phyloP scores from a whole-genome alignment of 1,140 invertebrate species.

The Brachionus manjavacas region DNA sequence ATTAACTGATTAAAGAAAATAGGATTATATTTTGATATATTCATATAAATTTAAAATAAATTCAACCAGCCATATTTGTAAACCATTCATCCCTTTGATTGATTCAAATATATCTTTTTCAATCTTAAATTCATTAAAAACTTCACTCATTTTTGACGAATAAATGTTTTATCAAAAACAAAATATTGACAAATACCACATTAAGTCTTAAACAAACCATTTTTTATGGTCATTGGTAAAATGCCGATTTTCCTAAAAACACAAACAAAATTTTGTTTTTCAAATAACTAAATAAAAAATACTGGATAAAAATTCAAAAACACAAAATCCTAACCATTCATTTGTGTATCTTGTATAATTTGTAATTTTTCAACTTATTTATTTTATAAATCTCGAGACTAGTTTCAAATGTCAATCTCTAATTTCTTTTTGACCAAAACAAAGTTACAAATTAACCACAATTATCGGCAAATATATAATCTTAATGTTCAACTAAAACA shows the following conservation, averaged over 20 bases:
- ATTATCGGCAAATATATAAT: slow-evolving; percentile 28
- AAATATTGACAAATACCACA: too few species aligned
- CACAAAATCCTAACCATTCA: not conserved
- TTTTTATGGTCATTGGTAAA: not conserved
- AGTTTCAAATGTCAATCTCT: slow-evolving; percentile 6
- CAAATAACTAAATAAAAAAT: not conserved
- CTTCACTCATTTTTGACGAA: too few species aligned
- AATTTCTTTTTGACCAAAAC: not conserved
- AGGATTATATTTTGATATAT: too few species aligned
- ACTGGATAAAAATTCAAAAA: not conserved
- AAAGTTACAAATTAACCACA: not conserved
- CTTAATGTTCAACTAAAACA: not conserved
- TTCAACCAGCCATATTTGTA: too few species aligned
- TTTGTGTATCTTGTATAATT: not conserved
- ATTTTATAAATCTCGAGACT: not conserved
- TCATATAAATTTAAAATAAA: too few species aligned
- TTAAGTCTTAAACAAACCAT: too few species aligned
- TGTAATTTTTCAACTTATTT: not conserved
- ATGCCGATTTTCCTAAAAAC: not conserved
- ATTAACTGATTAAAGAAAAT: too few species aligned
- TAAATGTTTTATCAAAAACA: too few species aligned
- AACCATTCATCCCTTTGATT: too few species aligned
- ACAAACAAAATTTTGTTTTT: not conserved
- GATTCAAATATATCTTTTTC: too few species aligned
- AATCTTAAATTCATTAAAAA: too few species aligned